Base-by-base conservation (phyloP, 1,140 invertebrate genomes). In the Leguminivora glycinivorella region DNA sequence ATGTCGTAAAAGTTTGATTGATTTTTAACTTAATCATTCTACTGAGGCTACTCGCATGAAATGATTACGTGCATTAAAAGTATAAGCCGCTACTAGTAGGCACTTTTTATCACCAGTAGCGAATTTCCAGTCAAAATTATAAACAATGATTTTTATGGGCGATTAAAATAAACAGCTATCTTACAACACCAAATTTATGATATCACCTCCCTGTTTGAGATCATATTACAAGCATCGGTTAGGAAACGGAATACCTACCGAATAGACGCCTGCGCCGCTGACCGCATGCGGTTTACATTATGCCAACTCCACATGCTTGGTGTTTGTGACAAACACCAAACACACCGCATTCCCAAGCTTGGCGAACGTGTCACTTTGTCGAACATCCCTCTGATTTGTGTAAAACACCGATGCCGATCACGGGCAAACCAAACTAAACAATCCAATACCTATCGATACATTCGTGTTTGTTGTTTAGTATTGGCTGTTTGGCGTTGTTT, bases 221-320 rank as follows among this genome's bases (percentile, higher is more conserved):
- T 85, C 85, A 72, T 72, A 72, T 85, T 87, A 85, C 85, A 43
- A 78, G 76, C 75, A 74, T 77, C 67, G 70, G 79, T 83, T 83
- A 73, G 70, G 85, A 84, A 88, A 89, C 78, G 75, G 73, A 80
- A 89, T 77, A 83, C 76, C 67, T 38, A 58, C 56, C 69, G 47
- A 75, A 77, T 78, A 76, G 73, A 22, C 74, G 73, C 63, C 72
- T 19, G 73, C 56, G 43, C 77, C 72, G 71, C 76, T 72, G 69
- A 88, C 80, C 80, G 71, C 81, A 70, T 85, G 85, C 82, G 83
- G 83, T 84, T 80, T n/a, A 38, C 17, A 67, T 31, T n/a, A n/a
- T n/a, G n/a, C n/a, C n/a, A n/a, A n/a, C n/a, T n/a, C n/a, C n/a
- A n/a, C n/a, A n/a, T n/a, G n/a, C n/a, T n/a, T n/a, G n/a, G n/a